Evolutionary conservation across 2,888 invertebrate species (phyloP), one percentile per base, ranked within the genome.

Genomic region (Leuctra nigra): DNA sequence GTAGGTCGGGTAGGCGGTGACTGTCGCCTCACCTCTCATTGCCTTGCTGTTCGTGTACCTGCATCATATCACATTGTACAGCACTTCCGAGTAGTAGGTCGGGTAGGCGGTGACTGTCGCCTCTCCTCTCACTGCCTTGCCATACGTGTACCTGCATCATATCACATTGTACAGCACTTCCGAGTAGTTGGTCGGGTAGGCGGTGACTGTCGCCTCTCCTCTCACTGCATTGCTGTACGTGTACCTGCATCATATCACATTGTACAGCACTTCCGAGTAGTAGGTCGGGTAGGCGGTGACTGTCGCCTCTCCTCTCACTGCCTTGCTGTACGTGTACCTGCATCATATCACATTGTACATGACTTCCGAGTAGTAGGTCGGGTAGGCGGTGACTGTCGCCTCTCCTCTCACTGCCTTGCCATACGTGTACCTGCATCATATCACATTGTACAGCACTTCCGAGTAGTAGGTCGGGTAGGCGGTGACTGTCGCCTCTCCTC

Each of bases 361-460:
- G 0, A 87, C 79, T 0, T 83, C 82, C 1, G 91, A 88, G 71
- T 83, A 87, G 66, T 87, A 86, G 14, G 86, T 86, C 1, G 93
- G 91, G 68, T 87, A 90, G 0, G 89, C 86, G 3, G 90, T 87
- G 53, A 95, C 76, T 0, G 89, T 88, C 1, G 88, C 84, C 68
- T 90, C 87, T 9, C 95, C 95, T 69, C 83, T 84, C 0, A 95
- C 91, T 50, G 90, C 84, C 65, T 88, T 83, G 0, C 93, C 94
- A 68, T 88, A 90, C 55, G 87, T 87, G 68, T 92, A 91, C 63
- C 90, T 90, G 64, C 6, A 55, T 48, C 22, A 16, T 41, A n/a
- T n/a, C 4, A 18, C n/a, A 41, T 41, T 9, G 9, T 90, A 89
- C 44, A 90, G 78, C 0, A 87, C 79, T 0, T 83, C 82, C 1